phyloP scores from a whole-genome alignment of 2,888 invertebrate species.

The Allygus modestus region DNA sequence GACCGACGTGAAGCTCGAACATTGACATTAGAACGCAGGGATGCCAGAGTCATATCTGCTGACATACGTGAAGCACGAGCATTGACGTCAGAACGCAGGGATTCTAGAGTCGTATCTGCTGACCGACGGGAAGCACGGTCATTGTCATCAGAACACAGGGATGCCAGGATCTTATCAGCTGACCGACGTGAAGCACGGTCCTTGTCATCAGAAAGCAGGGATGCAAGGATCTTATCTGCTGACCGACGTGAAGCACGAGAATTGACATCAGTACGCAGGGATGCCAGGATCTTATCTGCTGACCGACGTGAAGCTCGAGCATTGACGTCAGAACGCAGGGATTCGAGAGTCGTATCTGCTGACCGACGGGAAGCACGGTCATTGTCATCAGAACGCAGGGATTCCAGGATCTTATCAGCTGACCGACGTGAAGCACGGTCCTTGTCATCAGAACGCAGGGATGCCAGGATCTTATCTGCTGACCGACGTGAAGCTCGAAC shows the following conservation, averaged over 20 bases:
- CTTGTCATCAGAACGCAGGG: neutral
- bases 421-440: neutral
- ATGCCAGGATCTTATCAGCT: neutral
- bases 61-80: conserved; percentile 1
- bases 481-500: conserved; percentile 5
- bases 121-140: conserved; percentile 4
- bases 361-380: conserved; percentile 34
- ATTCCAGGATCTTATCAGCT: neutral
- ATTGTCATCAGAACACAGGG: conserved; percentile 16
- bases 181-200: neutral
- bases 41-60: neutral
- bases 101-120: neutral
- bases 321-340: neutral
- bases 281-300: neutral
- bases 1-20: no score
- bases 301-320: neutral
- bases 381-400: neutral
- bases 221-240: neutral
- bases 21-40: no score
- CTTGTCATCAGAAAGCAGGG: neutral
- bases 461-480: conserved; percentile 29
- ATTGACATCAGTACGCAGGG: neutral
- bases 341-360: neutral
- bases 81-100: neutral
- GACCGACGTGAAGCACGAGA: conserved; percentile 3